Conservation (phyloP, 2,113 vertebrate genomes). For the Penelope pileata region DNA sequence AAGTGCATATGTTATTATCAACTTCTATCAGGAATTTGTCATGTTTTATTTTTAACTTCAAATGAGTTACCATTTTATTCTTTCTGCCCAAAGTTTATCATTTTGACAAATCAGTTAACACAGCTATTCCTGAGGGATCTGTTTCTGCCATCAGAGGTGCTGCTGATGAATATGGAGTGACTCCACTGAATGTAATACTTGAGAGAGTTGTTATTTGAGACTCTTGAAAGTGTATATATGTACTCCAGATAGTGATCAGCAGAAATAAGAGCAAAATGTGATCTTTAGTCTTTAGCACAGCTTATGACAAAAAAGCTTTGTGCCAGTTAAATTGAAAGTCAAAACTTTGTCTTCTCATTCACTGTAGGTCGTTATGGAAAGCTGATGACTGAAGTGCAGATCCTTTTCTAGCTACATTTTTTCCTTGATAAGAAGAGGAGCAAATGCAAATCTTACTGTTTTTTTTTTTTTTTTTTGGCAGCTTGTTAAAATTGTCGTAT, state of each 20-base stretch:
- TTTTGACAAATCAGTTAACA: background rate
- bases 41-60: background rate
- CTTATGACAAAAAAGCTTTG: background rate
- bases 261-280: background rate
- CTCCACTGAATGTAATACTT: background rate
- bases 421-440: background rate
- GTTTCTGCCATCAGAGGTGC: background rate
- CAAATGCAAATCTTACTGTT: background rate
- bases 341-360: background rate
- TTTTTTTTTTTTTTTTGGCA: background rate
- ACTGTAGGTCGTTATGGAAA: background rate
- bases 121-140: background rate
- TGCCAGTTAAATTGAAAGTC: background rate
- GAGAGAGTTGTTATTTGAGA: background rate
- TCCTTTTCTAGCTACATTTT: background rate
- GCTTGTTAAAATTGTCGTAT: background rate
- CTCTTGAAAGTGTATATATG: background rate
- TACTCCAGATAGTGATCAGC: background rate
- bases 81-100: background rate
- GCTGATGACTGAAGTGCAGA: background rate
- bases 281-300: background rate
- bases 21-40: background rate
- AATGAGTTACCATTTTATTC: background rate
- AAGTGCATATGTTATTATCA: background rate
- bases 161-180: background rate